A percentile compares a stretch with the other conserved stretches of the same genome.
Conservation (phyloP, 2,888 invertebrate species). For the Pristionchus entomophagus region DNA sequence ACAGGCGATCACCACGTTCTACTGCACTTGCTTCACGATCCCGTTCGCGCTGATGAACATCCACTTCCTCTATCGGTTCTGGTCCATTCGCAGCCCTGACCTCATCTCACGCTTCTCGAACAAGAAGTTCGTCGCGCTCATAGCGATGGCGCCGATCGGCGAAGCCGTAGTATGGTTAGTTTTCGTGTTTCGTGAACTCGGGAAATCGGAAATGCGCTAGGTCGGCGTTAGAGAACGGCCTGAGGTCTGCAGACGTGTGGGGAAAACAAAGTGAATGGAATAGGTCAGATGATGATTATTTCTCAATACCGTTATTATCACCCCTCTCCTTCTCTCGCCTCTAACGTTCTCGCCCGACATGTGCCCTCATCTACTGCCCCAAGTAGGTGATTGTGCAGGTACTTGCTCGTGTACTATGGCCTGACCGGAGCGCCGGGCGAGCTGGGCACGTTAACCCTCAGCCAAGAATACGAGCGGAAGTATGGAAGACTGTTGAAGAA, state of each 20-base stretch:
- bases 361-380: too few species aligned
- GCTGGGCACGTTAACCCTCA: background rate
- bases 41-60: conserved; percentile 10
- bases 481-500: background rate
- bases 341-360: too few species aligned
- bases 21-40: background rate
- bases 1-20: background rate
- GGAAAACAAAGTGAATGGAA: too few species aligned
- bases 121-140: background rate
- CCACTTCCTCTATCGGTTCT: conserved; percentile 5
- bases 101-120: conserved; percentile 1
- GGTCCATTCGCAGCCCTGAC: conserved; percentile 10
- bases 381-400: background rate
- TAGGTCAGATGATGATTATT: too few species aligned
- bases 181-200: too few species aligned
- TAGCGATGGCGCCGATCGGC: background rate
- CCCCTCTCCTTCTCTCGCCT: too few species aligned
- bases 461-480: background rate
- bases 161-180: background rate
- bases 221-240: too few species aligned
- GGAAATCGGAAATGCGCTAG: too few species aligned
- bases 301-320: too few species aligned
- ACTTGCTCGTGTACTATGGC: background rate
- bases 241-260: too few species aligned
- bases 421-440: background rate